phyloP scores from a whole-genome alignment of 2,888 invertebrate species.

The Nezara viridula region DNA sequence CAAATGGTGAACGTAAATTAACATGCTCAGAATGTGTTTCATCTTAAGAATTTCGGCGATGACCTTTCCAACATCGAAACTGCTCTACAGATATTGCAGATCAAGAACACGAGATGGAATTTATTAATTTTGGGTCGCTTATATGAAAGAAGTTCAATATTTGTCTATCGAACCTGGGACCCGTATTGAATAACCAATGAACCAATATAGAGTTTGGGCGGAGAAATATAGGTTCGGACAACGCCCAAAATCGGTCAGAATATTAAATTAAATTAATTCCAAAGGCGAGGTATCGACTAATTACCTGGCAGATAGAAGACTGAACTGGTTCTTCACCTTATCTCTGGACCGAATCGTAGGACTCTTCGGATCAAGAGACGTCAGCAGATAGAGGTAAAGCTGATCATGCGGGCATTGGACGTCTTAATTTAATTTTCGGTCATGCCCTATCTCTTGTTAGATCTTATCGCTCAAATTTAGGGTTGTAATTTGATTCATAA shows the following conservation, averaged over 20 bases:
- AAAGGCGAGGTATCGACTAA: not conserved
- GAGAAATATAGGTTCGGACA: not conserved
- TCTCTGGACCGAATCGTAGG: not conserved
- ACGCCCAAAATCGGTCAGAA: not conserved
- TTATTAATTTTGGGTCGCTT: not conserved
- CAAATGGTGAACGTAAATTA: not conserved
- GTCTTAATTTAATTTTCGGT: conserved; percentile 53
- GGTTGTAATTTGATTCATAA: conserved; percentile 49
- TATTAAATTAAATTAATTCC: not conserved
- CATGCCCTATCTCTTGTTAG: not conserved
- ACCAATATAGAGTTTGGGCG: not conserved
- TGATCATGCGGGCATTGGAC: not conserved
- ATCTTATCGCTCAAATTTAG: conserved; percentile 32
- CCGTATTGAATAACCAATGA: not conserved
- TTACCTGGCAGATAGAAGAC: not conserved
- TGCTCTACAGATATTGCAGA: not conserved
- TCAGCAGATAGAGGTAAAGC: not conserved
- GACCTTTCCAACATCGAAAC: not conserved
- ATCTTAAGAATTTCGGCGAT: not conserved
- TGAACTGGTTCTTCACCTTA: not conserved
- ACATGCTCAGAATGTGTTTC: not conserved
- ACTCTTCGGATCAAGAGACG: not conserved
- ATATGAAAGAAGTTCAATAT: not conserved
- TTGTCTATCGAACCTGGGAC: not conserved
- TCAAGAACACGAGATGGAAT: not conserved